Base-by-base conservation (phyloP, 2,113 vertebrate species). In the Mus musculus region DNA sequence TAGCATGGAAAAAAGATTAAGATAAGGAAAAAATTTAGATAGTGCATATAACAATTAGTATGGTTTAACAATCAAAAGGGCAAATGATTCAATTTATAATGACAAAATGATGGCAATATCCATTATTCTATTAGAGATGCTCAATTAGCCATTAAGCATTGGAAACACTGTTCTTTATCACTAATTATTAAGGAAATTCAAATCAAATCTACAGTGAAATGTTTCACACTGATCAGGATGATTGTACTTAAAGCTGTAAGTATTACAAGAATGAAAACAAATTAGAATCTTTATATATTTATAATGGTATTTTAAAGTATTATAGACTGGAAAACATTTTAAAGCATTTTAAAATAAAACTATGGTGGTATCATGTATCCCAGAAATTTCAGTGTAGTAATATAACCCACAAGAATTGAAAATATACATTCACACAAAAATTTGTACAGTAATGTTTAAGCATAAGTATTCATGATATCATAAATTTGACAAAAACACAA, bases 41-140 rank as follows among this genome's bases (percentile, higher is more conserved):
- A 39, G 5, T 59, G 2, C 1, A 24, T 30, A n/a, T 59, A 14
- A 85, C 33, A 46, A 7, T 30, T 42, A 63, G 59, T 11, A 33
- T 42, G 6, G 26, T 42, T 13, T 30, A 49, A 36, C 9, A 61
- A 89, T 12, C 1, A 14, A 59, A 61, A 82, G 36, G 33, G n/a
- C 11, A 82, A 82, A 59, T 59, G 5, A 81, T 39, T 1, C 20
- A 39, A 81, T 59, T 81, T n/a, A 39, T 59, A 59, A n/a, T 59
- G 11, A 0, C 11, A 1, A 8, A 7, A 82, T 26, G 2, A n/a
- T 39, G 6, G 36, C 1, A n/a, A 81, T 19, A 81, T 5, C 19
- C 20, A 82, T 39, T 26, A 19, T 56, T 82, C 54, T 39, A 7
- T 24, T 82, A 6, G 54, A 39, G 10, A 56, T n/a, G 1, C 11